Percentiles rank a stretch among this genome's conserved stretches.
These are phyloP conservation scores for Megaceryle maxima DNA, from an alignment of 2,113 vertebrate species.

Conservation along the genomic window DNA sequence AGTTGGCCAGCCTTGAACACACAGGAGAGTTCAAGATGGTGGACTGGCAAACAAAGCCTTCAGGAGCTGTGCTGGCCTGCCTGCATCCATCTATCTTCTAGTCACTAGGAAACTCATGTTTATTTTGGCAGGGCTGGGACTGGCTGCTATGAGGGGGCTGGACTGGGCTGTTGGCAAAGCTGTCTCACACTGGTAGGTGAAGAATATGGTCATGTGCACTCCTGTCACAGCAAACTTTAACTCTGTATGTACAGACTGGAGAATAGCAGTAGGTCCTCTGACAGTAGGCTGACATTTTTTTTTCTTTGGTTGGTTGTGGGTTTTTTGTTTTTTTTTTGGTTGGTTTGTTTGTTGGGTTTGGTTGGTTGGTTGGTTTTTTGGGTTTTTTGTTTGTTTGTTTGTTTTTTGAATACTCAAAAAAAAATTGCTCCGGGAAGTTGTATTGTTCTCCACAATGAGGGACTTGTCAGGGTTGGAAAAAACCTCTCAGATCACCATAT, in stretches of 20 bases:
- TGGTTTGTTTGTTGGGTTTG: too few species aligned
- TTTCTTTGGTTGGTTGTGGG: too few species aligned
- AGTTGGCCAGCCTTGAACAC: not conserved
- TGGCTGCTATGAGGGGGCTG: not conserved
- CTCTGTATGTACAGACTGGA: not conserved
- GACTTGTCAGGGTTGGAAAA: too few species aligned
- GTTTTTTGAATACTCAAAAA: not conserved
- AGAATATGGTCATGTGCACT: not conserved
- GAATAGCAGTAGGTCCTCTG: not conserved
- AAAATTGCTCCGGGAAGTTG: too few species aligned
- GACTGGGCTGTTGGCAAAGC: not conserved
- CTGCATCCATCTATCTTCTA: not conserved
- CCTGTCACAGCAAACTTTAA: not conserved
- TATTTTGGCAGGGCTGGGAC: not conserved
- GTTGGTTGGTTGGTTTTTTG: too few species aligned
- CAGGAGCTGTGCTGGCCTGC: not conserved
- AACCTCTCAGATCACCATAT: too few species aligned
- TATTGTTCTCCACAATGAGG: too few species aligned
- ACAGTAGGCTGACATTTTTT: not conserved
- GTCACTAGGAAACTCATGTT: not conserved
- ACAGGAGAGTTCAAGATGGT: not conserved
- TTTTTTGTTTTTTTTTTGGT: too few species aligned
- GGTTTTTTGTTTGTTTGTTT: not conserved
- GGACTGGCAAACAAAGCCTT: not conserved
- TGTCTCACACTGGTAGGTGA: not conserved